Evolutionary conservation across 2,113 vertebrate species (phyloP).

Genomic region (Leptobrachium leishanense): DNA sequence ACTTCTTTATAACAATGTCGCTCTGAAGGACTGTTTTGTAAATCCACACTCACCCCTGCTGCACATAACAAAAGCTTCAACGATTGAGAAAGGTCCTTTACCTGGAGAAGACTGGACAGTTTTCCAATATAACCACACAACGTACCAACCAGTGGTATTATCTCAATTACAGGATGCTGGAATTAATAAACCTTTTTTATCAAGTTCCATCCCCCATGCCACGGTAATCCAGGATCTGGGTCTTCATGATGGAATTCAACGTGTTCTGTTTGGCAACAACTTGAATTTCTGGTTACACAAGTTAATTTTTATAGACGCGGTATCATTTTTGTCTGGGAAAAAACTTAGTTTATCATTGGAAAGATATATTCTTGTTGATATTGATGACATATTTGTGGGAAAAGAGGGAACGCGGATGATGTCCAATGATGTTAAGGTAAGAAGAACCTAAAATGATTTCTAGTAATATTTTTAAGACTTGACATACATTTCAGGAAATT

Average conservation of each 20-base stretch:
- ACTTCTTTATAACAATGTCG: conserved; percentile 83
- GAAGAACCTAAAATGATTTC: conserved; percentile 9
- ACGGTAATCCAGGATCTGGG: conserved; percentile 91
- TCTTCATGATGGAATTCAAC: conserved; percentile 88
- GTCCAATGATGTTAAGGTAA: conserved; percentile 92
- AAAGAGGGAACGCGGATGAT: conserved; percentile 97
- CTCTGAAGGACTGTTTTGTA: conserved; percentile 83
- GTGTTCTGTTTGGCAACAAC: conserved; percentile 92
- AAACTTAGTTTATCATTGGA: conserved; percentile 85
- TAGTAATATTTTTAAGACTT: no score
- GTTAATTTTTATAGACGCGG: conserved; percentile 88
- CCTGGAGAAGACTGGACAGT: conserved; percentile 92
- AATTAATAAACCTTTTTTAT: conserved; percentile 58
- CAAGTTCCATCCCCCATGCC: conserved; percentile 68
- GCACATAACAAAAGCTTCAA: conserved; percentile 80
- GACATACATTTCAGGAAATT: no score
- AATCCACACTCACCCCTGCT: conserved; percentile 86
- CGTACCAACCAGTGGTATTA: conserved; percentile 88
- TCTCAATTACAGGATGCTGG: conserved; percentile 72
- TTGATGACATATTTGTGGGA: conserved; percentile 94
- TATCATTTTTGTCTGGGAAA: conserved; percentile 87
- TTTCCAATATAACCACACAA: conserved; percentile 92
- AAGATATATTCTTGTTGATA: conserved; percentile 90
- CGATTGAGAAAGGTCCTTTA: conserved; percentile 80
- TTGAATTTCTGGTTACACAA: conserved; percentile 93